Base-by-base conservation (phyloP, 2,113 vertebrate genomes). In the Psilopogon haemacephalus region DNA sequence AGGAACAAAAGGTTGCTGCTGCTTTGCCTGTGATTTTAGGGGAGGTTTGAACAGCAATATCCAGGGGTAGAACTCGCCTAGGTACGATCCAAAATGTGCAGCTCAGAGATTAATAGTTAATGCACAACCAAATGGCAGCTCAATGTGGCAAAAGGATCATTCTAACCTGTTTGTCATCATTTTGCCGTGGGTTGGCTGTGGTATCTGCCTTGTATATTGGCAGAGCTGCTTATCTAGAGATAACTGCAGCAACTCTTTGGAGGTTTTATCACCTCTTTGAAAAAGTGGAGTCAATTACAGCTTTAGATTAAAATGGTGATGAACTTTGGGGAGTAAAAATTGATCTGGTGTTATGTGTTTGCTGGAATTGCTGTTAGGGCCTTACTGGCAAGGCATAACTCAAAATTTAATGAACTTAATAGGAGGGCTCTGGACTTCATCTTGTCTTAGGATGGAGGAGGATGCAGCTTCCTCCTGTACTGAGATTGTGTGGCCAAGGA, bases 241-340 rank as follows among this genome's bases (percentile, higher is more conserved):
- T 30, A 23, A 23, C 55, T 38, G 63, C 14, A 5, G 73, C 74
- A 84, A 6, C 74, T 88, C 59, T 55, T 60, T 52, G 88, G 92
- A n/a, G 2, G 24, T 80, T 95, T 94, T 96, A 93, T 94, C 89
- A 74, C 89, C 79, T 88, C 48, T 38, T 60, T 67, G 76, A 89
- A 80, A 80, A 91, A 91, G 89, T 71, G 76, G 82, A 95, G 89
- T 94, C 94, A 95, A 88, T 95, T 95, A 83, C 89, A 92, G 32
- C 52, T 80, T 68, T 46, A 94, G 91, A 96, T 94, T 83, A 89
- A 95, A 94, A 56, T 5, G 65, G 70, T 44, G 87, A 88, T 87
- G 52, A 38, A 67, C 84, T 83, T 76, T 48, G 67, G 82, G 60
- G 75, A 86, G 44, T 42, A 70, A 85, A 96, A 96, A 91, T 77